These are phyloP conservation scores for Eublepharis macularius DNA, from an alignment of 2,113 vertebrate species.

Conservation along the genomic window DNA sequence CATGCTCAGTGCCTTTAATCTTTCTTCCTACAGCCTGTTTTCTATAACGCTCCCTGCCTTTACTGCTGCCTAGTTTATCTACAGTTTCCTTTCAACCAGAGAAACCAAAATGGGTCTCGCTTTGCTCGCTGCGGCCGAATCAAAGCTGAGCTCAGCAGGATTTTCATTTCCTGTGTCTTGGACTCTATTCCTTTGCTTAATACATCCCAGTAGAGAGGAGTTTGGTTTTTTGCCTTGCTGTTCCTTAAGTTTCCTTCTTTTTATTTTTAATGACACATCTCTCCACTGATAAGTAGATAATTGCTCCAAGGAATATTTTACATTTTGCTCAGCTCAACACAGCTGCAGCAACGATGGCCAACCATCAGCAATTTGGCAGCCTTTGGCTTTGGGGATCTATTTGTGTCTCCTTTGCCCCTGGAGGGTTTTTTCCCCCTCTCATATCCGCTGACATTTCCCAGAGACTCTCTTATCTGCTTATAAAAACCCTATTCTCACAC, in stretches of 20 bases:
- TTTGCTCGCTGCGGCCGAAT: too few species aligned
- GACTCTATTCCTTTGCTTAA: background rate
- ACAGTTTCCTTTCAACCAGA: background rate
- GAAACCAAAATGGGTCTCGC: background rate
- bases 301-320: background rate
- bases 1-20: too few species aligned
- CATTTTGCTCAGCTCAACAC: background rate
- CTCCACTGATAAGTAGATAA: background rate
- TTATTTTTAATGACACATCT: background rate
- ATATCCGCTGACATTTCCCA: background rate
- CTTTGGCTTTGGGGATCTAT: background rate
- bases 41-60: accelerated
- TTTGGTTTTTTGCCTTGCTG: background rate
- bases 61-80: background rate
- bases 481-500: too few species aligned
- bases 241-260: background rate
- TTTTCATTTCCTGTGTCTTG: background rate
- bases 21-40: background rate
- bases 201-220: background rate
- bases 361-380: background rate
- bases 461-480: too few species aligned
- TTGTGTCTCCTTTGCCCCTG: background rate
- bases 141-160: background rate
- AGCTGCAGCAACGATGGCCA: too few species aligned
- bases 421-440: background rate